phyloP scores from a whole-genome alignment of 2,113 vertebrate species.

The Calyptomena viridis region DNA sequence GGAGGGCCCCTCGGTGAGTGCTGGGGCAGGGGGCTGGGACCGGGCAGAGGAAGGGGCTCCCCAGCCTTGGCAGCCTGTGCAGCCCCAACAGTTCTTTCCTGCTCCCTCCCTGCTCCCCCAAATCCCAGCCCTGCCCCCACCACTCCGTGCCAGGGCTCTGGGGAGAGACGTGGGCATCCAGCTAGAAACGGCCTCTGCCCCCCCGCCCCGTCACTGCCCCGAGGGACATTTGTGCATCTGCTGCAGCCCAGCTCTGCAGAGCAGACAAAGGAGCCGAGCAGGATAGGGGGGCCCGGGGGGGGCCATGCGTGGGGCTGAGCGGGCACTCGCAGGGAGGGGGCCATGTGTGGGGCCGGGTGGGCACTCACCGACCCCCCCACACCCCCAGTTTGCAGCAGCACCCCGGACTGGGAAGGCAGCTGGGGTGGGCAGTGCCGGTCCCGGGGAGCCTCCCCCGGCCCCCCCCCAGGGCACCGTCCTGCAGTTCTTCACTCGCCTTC shows the following conservation, averaged over 20 bases:
- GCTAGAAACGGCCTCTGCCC: background rate
- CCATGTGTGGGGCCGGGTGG: rapidly evolving
- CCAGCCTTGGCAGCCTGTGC: background rate
- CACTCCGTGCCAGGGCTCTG: background rate
- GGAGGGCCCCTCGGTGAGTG: conserved; percentile 79
- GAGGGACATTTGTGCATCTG: background rate
- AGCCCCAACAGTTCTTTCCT: background rate
- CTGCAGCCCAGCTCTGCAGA: background rate
- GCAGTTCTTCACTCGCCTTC: conserved; percentile 90
- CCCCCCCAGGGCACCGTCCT: conserved; percentile 77
- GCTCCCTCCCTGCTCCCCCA: background rate
- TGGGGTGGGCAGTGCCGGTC: background rate
- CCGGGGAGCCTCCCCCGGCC: conserved; percentile 15
- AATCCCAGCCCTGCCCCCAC: background rate
- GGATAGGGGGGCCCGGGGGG: background rate
- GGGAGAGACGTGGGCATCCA: background rate
- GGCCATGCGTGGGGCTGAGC: rapidly evolving
- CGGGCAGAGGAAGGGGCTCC: background rate
- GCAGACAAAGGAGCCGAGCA: background rate
- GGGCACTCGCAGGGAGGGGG: background rate
- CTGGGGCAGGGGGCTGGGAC: rapidly evolving
- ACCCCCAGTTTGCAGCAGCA: conserved; percentile 70
- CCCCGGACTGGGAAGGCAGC: conserved; percentile 57
- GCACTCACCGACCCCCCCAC: background rate
- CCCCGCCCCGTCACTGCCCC: background rate